Evolutionary conservation across 2,888 invertebrate genomes (phyloP), one percentile per base, ranked within the genome.

Genomic region (Tetramorium bicarinatum): DNA sequence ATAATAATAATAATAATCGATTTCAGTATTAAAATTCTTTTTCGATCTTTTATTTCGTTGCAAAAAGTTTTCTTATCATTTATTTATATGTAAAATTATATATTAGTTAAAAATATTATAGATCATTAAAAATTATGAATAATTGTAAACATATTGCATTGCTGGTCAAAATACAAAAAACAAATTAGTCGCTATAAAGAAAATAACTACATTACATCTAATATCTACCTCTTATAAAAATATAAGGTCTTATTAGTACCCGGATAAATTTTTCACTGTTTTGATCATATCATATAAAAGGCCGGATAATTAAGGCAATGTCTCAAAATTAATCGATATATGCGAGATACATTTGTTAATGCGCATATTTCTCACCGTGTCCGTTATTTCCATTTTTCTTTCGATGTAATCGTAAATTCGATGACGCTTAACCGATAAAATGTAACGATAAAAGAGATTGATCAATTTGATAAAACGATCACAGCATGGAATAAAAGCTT

Each of bases 211-310:
- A 66, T 81, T 79, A 74, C n/a, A 59, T 74, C 52, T 75, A 84
- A 86, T 84, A 84, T 87, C 80, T 86, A 82, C 34, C 18, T 3
- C 82, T 82, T 85, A 61, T 77, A 77, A 77, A 77, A 77, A 77
- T 77, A 77, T 77, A 67, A 66, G 25, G 15, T 77, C 44, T 77
- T 67, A 67, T 77, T 67, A 67, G n/a, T 77, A 77, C 18, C 11
- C n/a, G 25, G 44, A 77, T 52, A 66, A 54, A 64, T 64, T 56
- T 61, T 64, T 29, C 34, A 34, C 7, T 15, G 9, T 77, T 56
- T 29, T n/a, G 41, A 54, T 66, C 29, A n/a, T 77, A 15, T 66
- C 41, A 21, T 59, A 49, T 44, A 54, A 61, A 74, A 67, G 56
- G 56, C 66, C 64, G 25, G 41, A 54, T 76, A 76, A 76, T 56